Base-by-base conservation (phyloP, 2,797 vertebrate genomes). In the Ptychadena robeensis region DNA sequence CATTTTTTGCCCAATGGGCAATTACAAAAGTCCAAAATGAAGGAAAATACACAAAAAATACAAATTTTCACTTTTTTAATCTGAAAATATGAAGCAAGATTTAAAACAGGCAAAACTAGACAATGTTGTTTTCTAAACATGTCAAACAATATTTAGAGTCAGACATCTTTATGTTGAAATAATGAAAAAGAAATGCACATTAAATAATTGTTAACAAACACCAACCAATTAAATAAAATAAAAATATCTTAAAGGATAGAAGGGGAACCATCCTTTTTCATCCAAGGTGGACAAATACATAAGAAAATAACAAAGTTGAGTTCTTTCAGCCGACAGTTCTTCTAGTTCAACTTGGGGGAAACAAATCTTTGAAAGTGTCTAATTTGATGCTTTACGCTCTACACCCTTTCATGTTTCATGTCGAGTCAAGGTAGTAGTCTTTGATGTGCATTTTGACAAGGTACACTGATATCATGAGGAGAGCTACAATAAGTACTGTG, bases 81-180 rank as follows among this genome's bases (percentile, higher is more conserved):
- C 85, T 88, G 59, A 86, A 92, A 91, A 85, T 80, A 66, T 1
- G 0, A 82, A 88, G 68, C 82, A 88, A 59, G 86, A 84, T 85
- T 89, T 37, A 61, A 90, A 92, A 91, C 80, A 4, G 86, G 81
- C 86, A 68, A 90, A 86, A 89, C 83, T 87, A 87, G 88, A 89
- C 86, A 86, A 0, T 35, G 66, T 82, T 88, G 86, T 82, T 72
- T 87, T 89, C 72, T 79, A 89, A 82, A 87, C 78, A 86, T 68
- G 87, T 78, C 75, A 90, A 90, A 88, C 85, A 87, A 89, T 82
- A 80, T 75, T 80, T 80, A 69, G 44, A 64, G 67, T 34, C 85
- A 86, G 87, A 83, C 83, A 2, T 64, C 79, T 87, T 88, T 85
- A 86, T 87, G 85, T 86, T 85, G 31, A 78, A 92, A 90, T 84